These are phyloP conservation scores for Halcyon leucocephala DNA, from an alignment of 2,797 vertebrate species.

Conservation along the genomic window DNA sequence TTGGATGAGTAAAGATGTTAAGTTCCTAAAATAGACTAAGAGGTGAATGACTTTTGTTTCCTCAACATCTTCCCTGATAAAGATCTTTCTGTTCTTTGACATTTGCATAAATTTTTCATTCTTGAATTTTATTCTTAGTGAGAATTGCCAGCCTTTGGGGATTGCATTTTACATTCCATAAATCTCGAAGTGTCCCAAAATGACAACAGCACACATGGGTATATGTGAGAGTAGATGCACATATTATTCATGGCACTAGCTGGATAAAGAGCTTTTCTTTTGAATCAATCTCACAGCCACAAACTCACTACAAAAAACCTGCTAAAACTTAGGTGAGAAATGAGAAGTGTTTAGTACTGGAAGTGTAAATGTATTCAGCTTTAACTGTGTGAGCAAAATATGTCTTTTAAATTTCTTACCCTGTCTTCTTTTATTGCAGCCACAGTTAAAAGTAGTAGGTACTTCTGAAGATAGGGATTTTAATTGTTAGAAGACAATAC, in stretches of 20 bases:
- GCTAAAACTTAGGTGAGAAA: conserved; percentile 37
- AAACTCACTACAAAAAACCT: conserved; percentile 17
- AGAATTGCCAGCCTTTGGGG: background rate
- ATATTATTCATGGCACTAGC: conserved; percentile 41
- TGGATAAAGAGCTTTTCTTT: conserved; percentile 8
- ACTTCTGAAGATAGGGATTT: background rate
- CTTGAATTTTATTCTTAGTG: background rate
- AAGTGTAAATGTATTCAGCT: conserved; percentile 50
- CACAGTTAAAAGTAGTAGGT: background rate
- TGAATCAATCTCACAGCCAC: conserved; percentile 28
- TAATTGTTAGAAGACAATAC: background rate
- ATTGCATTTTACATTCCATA: conserved; percentile 13
- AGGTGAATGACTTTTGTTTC: background rate
- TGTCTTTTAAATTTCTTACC: background rate
- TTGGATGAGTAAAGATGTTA: background rate
- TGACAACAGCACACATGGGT: conserved; percentile 57
- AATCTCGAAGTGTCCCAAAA: background rate
- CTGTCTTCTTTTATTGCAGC: background rate
- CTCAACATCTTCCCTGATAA: background rate
- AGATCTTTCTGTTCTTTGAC: background rate
- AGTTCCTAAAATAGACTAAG: background rate
- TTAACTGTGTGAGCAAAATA: conserved; percentile 24
- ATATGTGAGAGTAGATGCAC: conserved; percentile 31
- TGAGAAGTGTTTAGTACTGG: conserved; percentile 25
- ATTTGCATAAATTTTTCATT: background rate